Evolutionary conservation across 2,797 vertebrate genomes (phyloP).

Genomic region (Xiphorhynchus erythropygius): DNA sequence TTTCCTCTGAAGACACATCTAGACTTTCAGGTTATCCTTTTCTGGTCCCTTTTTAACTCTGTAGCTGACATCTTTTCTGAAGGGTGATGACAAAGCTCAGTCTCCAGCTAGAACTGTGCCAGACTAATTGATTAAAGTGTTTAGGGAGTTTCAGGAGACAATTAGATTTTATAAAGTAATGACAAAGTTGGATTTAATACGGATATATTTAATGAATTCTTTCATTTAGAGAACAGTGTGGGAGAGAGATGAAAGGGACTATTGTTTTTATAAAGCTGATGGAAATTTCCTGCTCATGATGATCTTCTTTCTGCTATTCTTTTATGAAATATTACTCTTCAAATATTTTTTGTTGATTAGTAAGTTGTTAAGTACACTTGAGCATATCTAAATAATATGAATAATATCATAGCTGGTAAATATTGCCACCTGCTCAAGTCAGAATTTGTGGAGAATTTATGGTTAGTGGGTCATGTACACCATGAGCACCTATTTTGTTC

Average conservation of each 20-base stretch:
- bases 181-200: background rate
- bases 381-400: background rate
- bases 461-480: background rate
- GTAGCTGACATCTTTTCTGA: background rate
- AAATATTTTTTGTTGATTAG: background rate
- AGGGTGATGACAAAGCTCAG: background rate
- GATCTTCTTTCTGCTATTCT: background rate
- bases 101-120: background rate
- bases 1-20: background rate
- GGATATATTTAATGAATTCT: background rate
- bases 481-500: background rate
- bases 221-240: background rate
- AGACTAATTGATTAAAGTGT: background rate
- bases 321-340: background rate
- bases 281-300: background rate
- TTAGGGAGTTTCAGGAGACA: background rate
- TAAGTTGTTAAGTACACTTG: background rate
- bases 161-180: background rate
- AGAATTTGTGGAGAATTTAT: background rate
- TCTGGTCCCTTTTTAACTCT: background rate
- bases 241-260: background rate
- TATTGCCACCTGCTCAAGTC: background rate
- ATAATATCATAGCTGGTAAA: background rate
- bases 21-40: background rate
- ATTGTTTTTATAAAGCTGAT: background rate